Conservation (phyloP, 2,113 vertebrate genomes). For the Paradoxurus hermaphroditus region DNA sequence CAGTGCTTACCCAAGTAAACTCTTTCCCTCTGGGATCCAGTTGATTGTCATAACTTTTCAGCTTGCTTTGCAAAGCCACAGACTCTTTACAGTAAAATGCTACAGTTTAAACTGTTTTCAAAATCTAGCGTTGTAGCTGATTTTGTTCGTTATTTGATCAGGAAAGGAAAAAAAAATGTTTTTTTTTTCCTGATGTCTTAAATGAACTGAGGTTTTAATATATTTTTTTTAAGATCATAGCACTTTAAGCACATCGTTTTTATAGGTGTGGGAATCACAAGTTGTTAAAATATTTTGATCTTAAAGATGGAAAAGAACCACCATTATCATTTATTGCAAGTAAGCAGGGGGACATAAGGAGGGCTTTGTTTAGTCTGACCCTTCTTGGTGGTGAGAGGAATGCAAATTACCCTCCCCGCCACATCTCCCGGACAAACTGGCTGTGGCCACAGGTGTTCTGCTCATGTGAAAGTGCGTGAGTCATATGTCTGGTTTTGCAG, state of each 20-base stretch:
- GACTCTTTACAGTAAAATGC: constrained; percentile 41
- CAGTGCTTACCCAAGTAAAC: constrained; percentile 50
- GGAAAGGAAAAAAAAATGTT: neutral
- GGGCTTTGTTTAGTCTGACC: constrained; percentile 43
- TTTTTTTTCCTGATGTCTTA: neutral
- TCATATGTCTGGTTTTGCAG: neutral
- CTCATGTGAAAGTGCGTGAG: neutral
- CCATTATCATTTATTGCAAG: constrained; percentile 16
- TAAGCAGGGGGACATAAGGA: neutral
- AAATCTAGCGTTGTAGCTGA: constrained; percentile 32
- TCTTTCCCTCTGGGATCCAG: constrained; percentile 36
- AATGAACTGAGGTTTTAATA: constrained; percentile 26
- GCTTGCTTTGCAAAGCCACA: constrained; percentile 64
- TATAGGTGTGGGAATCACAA: constrained; percentile 27
- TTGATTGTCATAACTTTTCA: constrained; percentile 59
- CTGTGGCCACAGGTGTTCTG: neutral
- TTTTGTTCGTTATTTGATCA: constrained; percentile 47
- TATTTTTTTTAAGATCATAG: constrained; percentile 33
- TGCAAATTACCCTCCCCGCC: neutral
- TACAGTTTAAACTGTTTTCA: constrained; percentile 47
- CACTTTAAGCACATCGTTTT: neutral
- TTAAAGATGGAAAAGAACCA: constrained; percentile 13
- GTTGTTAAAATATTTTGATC: constrained; percentile 45
- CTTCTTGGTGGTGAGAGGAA: neutral
- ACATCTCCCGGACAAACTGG: neutral